Evolutionary conservation across 2,888 invertebrate species (phyloP).

Genomic region (Xylophagus ater): DNA sequence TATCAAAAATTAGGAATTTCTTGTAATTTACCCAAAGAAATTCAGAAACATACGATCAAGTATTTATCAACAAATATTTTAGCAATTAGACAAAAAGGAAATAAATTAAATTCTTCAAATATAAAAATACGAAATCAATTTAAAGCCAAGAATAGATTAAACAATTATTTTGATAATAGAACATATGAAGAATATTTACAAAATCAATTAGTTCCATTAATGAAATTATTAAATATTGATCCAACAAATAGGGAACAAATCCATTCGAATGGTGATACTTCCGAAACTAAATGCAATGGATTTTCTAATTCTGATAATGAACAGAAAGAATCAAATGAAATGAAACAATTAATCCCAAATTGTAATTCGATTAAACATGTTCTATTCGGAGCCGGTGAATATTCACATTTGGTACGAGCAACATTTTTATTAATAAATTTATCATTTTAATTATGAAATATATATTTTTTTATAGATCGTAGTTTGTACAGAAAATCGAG

Average conservation of each 20-base stretch:
- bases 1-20: conserved; percentile 29
- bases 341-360: not conserved
- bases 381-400: conserved; percentile 33
- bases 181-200: conserved; percentile 21
- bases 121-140: conserved; percentile 27
- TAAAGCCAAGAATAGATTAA: conserved; percentile 31
- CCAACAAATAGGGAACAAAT: not conserved
- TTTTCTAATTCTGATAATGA: conserved; percentile 1
- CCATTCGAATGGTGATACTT: not conserved
- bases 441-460: not conserved
- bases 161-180: conserved; percentile 18
- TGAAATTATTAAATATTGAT: conserved; percentile 26
- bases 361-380: conserved; percentile 26
- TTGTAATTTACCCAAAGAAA: conserved; percentile 24
- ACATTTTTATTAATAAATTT: not conserved
- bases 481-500: conserved; percentile 40
- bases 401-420: conserved; percentile 28
- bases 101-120: conserved; percentile 21
- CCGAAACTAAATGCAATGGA: not conserved
- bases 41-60: conserved; percentile 20
- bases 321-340: not conserved
- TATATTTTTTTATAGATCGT: conserved; percentile 24
- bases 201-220: conserved; percentile 25
- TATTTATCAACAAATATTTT: conserved; percentile 23
- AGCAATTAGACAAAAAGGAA: conserved; percentile 3